A percentile compares a stretch with the other conserved stretches of the same genome.
These are phyloP conservation scores for Chaetops frenatus DNA, from an alignment of 2,113 vertebrate genomes.

Conservation along the genomic window DNA sequence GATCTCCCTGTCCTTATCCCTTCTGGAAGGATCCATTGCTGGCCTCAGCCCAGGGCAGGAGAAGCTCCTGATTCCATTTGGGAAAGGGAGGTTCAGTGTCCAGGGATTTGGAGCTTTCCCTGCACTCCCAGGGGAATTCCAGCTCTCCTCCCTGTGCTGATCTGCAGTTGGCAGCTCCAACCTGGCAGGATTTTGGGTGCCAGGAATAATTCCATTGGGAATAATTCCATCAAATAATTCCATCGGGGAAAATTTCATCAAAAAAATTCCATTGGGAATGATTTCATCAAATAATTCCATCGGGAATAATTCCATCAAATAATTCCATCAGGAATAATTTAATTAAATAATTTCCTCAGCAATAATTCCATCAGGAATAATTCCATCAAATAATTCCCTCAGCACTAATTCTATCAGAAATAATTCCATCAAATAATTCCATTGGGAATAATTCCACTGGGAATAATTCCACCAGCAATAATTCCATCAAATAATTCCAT, in stretches of 20 bases:
- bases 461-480: not conserved
- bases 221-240: too few relatives aligned
- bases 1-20: not conserved
- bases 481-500: not conserved
- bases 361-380: too few relatives aligned
- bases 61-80: fast-evolving
- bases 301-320: fast-evolving
- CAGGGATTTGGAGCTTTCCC: not conserved
- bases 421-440: not conserved
- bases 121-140: not conserved
- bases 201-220: not conserved
- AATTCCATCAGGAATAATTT: not conserved
- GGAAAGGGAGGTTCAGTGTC: not conserved
- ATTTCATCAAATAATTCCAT: not conserved
- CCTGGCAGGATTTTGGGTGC: not conserved
- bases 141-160: fast-evolving
- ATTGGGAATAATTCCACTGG: not conserved
- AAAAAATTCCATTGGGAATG: not conserved
- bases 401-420: too few relatives aligned
- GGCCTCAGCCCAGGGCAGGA: fast-evolving
- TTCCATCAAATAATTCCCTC: not conserved
- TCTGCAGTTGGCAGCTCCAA: fast-evolving
- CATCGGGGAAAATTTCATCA: too few relatives aligned
- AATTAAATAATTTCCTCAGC: fast-evolving
- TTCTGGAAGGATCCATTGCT: not conserved